Evolutionary conservation across 2,113 vertebrate genomes (phyloP).

Genomic region (Gallinago paraguaiae): DNA sequence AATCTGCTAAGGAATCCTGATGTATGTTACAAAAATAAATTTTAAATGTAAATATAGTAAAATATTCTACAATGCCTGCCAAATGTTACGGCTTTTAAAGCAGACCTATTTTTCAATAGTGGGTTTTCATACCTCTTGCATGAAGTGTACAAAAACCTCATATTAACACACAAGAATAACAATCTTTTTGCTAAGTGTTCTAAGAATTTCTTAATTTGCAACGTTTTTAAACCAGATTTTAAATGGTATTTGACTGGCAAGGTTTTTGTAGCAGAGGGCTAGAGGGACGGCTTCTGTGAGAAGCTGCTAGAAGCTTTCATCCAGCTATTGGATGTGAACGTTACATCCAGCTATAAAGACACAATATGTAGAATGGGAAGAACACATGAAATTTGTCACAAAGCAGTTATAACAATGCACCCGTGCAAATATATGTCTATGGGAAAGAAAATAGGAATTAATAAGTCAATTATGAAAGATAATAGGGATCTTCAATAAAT

Average conservation of each 20-base stretch:
- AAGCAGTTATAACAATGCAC: neutral
- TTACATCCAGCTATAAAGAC: neutral
- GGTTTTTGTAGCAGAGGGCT: neutral
- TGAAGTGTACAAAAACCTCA: neutral
- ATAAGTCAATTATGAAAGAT: neutral
- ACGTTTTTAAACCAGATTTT: neutral
- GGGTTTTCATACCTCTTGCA: neutral
- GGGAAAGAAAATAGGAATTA: neutral
- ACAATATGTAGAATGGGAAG: neutral
- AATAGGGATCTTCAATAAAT: neutral
- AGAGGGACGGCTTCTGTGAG: neutral
- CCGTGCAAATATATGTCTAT: no score
- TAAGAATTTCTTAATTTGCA: conserved; percentile 1
- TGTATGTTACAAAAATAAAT: conserved; percentile 2
- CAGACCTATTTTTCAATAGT: neutral
- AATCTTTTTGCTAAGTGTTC: neutral
- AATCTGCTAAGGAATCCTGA: neutral
- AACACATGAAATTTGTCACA: neutral
- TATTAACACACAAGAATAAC: neutral
- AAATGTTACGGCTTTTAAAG: neutral
- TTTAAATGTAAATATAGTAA: conserved; percentile 37
- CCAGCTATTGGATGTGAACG: neutral
- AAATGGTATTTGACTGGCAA: neutral
- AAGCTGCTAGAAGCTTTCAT: neutral
- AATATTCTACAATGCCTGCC: neutral